Conservation (phyloP, 2,888 invertebrate genomes). For the Beris chalybata region DNA sequence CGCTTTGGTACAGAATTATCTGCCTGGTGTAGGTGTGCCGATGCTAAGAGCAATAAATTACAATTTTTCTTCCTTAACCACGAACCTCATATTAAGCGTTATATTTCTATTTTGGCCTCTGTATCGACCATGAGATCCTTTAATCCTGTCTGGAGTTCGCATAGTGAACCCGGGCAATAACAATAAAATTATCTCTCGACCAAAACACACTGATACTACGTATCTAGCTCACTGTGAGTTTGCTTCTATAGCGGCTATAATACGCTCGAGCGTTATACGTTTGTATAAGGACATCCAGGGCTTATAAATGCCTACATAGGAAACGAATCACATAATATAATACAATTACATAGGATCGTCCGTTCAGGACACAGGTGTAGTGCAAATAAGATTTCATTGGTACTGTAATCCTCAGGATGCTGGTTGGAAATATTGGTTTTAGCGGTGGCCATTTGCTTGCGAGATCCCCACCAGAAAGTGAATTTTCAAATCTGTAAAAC, state of each 20-base stretch:
- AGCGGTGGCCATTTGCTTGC: constrained; percentile 24
- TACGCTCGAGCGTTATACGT: background rate
- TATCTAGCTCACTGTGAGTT: background rate
- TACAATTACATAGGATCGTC: constrained; percentile 21
- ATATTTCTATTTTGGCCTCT: constrained; percentile 34
- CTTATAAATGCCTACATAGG: constrained; percentile 2
- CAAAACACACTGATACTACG: constrained; percentile 26
- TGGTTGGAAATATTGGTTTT: constrained; percentile 27
- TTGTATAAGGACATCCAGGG: background rate
- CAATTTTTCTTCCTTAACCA: constrained; percentile 35
- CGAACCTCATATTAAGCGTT: constrained; percentile 34
- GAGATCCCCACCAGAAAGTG: constrained; percentile 19
- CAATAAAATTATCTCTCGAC: constrained; percentile 35
- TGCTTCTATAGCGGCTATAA: background rate
- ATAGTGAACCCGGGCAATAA: constrained; percentile 30
- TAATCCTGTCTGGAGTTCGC: constrained; percentile 30
- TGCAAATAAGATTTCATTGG: constrained; percentile 32
- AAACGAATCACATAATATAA: background rate
- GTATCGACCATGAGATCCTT: constrained; percentile 20
- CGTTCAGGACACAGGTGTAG: constrained; percentile 34
- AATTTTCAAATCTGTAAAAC: constrained; percentile 30
- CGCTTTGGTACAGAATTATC: too few relatives aligned
- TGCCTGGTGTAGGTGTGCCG: background rate
- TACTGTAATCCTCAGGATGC: constrained; percentile 32
- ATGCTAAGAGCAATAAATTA: constrained; percentile 26